Base-by-base conservation (phyloP, 2,888 invertebrate genomes). In the Dinocampus coccinellae region DNA sequence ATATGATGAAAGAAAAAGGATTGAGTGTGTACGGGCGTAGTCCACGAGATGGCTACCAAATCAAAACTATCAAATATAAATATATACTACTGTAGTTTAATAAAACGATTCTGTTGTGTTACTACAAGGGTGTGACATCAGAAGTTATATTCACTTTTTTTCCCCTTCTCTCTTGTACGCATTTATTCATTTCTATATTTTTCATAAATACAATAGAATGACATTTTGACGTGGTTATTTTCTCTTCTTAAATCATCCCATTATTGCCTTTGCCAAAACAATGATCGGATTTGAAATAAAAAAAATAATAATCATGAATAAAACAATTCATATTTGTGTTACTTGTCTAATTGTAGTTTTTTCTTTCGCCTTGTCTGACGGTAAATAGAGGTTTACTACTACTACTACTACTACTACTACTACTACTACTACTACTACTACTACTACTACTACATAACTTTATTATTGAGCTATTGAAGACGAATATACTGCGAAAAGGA, bases 31-130 rank as follows among this genome's bases (percentile, higher is more conserved):
- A n/a, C n/a, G 33, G 34, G 24, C 34, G 29, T 20, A 58, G 33
- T 34, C 20, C 6, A 58, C 57, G 24, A 16, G 58, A 6, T 29
- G 33, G 47, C 29, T 26, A 63, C 24, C 42, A 60, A 68, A 63
- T 58, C 58, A 33, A 68, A 53, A 67, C 68, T 72, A 72, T 63
- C 57, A 62, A 47, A 63, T 65, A 20, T 33, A 62, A 47, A 63
- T 65, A 20, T 33, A 16, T 57, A 63, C 47, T 29, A 42, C 52
- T 70, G 26, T 79, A 77, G 79, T 82, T 82, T 84, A 84, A 86
- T 85, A 85, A 86, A 87, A 85, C 85, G 84, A 86, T 87, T 86
- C 83, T 83, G 85, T 82, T 86, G 82, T 81, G 80, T 80, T 80
- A 77, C 80, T 61, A 39, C 68, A 68, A 75, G 72, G 82, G 84